These are phyloP conservation scores for Pteronotus mesoamericanus DNA, from an alignment of 2,797 vertebrate species.

Conservation along the genomic window DNA sequence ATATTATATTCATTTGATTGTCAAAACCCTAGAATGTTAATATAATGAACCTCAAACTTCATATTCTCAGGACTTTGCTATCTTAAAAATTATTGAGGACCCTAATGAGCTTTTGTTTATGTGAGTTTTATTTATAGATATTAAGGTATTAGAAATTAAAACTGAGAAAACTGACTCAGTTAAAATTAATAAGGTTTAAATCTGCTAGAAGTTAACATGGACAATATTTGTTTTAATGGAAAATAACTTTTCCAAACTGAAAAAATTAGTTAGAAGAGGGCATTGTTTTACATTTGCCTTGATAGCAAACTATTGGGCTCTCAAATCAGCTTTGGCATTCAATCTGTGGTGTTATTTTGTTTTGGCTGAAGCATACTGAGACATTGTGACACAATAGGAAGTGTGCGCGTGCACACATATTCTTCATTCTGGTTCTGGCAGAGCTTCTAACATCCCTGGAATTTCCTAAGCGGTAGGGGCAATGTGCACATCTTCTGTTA, in stretches of 20 bases:
- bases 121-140: not conserved
- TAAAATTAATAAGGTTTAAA: slow-evolving; percentile 13
- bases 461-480: not conserved
- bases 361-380: not conserved
- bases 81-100: not conserved
- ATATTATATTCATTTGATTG: not conserved
- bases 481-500: not conserved
- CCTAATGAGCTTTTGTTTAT: not conserved
- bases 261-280: not conserved
- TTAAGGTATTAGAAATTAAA: not conserved
- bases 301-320: not conserved
- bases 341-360: not conserved
- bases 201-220: not conserved
- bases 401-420: not conserved
- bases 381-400: not conserved
- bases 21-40: not conserved
- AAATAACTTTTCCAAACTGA: not conserved
- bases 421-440: not conserved
- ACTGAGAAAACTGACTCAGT: not conserved
- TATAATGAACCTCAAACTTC: not conserved
- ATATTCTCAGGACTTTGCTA: not conserved
- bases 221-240: not conserved
- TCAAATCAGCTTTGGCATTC: not conserved
- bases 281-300: not conserved
- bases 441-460: not conserved